Conservation (phyloP, 2,113 vertebrate genomes). For the Calidris pygmaea region DNA sequence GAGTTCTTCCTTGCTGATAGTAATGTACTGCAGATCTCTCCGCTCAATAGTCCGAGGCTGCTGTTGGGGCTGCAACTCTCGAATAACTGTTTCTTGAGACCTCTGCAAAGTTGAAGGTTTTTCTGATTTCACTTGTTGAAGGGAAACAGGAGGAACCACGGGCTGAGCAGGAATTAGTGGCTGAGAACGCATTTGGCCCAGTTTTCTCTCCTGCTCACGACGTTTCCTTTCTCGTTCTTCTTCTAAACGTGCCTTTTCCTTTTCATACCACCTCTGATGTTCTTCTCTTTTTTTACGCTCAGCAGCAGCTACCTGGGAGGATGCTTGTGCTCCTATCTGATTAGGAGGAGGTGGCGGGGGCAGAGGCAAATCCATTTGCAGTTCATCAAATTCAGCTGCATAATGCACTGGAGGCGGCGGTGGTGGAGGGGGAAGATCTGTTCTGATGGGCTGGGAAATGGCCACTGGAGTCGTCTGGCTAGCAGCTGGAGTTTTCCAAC, state of each 20-base stretch:
- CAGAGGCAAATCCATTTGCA: conserved; percentile 79
- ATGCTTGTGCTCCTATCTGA: conserved; percentile 57
- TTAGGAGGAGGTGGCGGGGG: conserved; percentile 76
- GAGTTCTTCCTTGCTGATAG: conserved; percentile 91
- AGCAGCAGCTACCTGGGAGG: conserved; percentile 71
- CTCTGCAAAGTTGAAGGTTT: conserved; percentile 83
- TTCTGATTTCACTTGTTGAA: conserved; percentile 72
- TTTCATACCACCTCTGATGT: conserved; percentile 98
- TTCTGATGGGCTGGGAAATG: conserved; percentile 80
- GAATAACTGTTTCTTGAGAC: conserved; percentile 91
- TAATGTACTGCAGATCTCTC: conserved; percentile 94
- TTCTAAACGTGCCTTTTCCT: conserved; percentile 95
- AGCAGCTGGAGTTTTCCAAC: conserved; percentile 92
- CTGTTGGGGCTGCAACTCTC: conserved; percentile 94
- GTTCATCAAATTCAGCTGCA: conserved; percentile 67
- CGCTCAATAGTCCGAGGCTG: conserved; percentile 96
- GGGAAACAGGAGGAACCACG: conserved; percentile 43
- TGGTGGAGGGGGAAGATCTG: conserved; percentile 90
- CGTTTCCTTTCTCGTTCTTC: conserved; percentile 95
- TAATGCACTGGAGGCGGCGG: conserved; percentile 87
- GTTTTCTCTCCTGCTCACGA: conserved; percentile 92
- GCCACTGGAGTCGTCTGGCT: conserved; percentile 72
- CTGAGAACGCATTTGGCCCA: conserved; percentile 88
- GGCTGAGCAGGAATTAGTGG: conserved; percentile 68
- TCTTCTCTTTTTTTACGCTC: conserved; percentile 95